A percentile compares a stretch with the other conserved stretches of the same genome.
phyloP scores from a whole-genome alignment of 2,888 invertebrate species.

The Rhodophaea formosa region DNA sequence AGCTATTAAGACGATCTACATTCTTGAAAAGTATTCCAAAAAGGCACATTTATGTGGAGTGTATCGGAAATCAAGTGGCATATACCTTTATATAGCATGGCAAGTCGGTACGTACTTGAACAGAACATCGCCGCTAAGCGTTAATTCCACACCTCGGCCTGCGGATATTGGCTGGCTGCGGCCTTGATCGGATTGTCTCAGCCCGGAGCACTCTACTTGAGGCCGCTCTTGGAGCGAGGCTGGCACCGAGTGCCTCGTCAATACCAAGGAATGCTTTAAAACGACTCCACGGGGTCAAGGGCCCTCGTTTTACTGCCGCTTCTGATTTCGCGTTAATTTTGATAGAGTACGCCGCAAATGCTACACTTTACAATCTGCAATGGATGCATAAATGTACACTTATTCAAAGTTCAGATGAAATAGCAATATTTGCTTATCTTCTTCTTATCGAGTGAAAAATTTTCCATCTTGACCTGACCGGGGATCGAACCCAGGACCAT shows the following conservation, averaged over 20 bases:
- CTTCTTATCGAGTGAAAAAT: no score
- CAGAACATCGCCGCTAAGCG: not conserved
- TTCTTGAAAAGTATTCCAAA: no score
- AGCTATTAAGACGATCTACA: no score
- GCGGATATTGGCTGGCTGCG: slow-evolving; percentile 52
- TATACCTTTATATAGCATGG: no score
- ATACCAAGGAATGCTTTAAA: slow-evolving; percentile 46
- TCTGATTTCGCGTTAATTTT: slow-evolving; percentile 22
- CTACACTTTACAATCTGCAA: not conserved
- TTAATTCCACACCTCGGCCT: slow-evolving; percentile 28
- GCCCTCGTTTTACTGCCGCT: slow-evolving; percentile 29
- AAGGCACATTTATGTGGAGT: no score
- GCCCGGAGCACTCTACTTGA: slow-evolving; percentile 50
- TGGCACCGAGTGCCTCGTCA: slow-evolving; percentile 41
- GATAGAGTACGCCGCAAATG: not conserved
- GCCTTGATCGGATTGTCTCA: slow-evolving; percentile 14
- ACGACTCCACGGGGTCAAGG: slow-evolving; percentile 47
- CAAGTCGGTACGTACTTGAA: not conserved
- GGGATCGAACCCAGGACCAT: no score
- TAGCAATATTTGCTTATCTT: no score
- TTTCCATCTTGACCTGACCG: no score
- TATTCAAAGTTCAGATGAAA: not conserved
- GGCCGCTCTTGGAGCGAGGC: slow-evolving; percentile 51
- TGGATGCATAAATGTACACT: not conserved
- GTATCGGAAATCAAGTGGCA: no score